A percentile compares a stretch with the other conserved stretches of the same genome.
phyloP scores from a whole-genome alignment of 2,113 vertebrate species.

The Montifringilla adamsi region DNA sequence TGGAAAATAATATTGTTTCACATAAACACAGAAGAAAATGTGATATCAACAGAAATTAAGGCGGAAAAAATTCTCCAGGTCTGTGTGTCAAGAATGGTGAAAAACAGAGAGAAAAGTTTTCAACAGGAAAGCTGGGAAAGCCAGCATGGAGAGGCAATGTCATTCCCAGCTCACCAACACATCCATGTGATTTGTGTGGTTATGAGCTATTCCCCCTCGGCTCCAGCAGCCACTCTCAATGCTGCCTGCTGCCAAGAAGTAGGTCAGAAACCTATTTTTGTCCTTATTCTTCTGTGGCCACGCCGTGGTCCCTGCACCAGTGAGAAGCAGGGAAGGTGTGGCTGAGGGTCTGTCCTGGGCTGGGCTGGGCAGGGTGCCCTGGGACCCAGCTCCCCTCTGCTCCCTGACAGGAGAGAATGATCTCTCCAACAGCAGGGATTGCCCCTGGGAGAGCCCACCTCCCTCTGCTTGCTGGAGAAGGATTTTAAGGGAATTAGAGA shows the following conservation, averaged over 20 bases:
- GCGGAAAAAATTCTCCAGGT: not conserved
- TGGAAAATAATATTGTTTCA: constrained; percentile 52
- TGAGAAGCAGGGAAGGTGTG: rapidly evolving
- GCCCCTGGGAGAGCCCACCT: not conserved
- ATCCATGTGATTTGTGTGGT: rapidly evolving
- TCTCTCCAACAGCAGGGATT: not conserved
- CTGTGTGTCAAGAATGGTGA: not conserved
- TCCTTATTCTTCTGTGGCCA: not conserved
- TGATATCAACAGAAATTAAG: constrained; percentile 19
- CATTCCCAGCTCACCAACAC: not conserved
- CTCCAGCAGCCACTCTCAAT: not conserved
- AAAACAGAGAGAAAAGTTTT: not conserved
- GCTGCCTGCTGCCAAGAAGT: not conserved
- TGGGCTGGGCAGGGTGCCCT: not conserved
- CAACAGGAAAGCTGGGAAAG: not conserved
- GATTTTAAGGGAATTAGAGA: not conserved
- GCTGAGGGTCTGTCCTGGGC: rapidly evolving
- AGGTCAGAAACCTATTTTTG: constrained; percentile 19
- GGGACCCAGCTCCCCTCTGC: not conserved
- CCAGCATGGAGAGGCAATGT: not conserved
- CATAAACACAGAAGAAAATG: constrained; percentile 49
- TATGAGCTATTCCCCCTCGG: not conserved
- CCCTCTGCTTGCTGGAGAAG: not conserved
- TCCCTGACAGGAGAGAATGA: not conserved
- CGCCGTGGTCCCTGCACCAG: rapidly evolving